Base-by-base conservation (phyloP, 2,113 vertebrate genomes). In the Stegastes partitus region DNA sequence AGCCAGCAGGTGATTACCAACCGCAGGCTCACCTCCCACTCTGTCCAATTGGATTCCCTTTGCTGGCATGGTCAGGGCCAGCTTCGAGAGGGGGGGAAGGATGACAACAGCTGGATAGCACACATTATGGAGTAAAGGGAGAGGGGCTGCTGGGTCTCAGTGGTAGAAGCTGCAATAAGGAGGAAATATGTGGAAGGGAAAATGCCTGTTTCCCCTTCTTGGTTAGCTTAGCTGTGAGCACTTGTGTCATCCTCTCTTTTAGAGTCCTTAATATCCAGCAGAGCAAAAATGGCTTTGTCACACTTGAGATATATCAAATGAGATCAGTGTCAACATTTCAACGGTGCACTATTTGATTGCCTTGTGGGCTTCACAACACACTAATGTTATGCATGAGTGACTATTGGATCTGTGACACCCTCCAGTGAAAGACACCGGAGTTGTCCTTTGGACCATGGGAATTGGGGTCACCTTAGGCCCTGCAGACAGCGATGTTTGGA, bases 281-380 rank as follows among this genome's bases (percentile, higher is more conserved):
- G 82, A 88, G 90, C 75, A 88, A 91, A 92, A 90, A 84, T 81
- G 87, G 68, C 74, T 92, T 91, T 81, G 92, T 91, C 89, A 91
- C 87, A 90, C 87, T 87, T 85, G 66, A 90, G 51, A 88, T 88
- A 87, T 83, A 91, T 91, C 90, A 91, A 88, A 91, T 86, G 85
- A 90, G 87, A 89, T 91, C 91, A 91, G 80, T 92, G 93, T 92
- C 89, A 89, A 87, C 87, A 86, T 89, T 86, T 91, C 77, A 15
- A 67, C 76, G 53, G 76, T 83, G 81, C 50, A 70, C 83, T 82
- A 64, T 89, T 88, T 88, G 86, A 90, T 92, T 91, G 89, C 88
- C 86, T 85, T 19, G 72, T 85, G 79, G 87, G 86, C 86, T 86
- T 78, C 80, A 67, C 81, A 77, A 86, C 87, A 81, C 74, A 77